Evolutionary conservation across 2,113 vertebrate genomes (phyloP).

Genomic region (Ariopsis seemanni): DNA sequence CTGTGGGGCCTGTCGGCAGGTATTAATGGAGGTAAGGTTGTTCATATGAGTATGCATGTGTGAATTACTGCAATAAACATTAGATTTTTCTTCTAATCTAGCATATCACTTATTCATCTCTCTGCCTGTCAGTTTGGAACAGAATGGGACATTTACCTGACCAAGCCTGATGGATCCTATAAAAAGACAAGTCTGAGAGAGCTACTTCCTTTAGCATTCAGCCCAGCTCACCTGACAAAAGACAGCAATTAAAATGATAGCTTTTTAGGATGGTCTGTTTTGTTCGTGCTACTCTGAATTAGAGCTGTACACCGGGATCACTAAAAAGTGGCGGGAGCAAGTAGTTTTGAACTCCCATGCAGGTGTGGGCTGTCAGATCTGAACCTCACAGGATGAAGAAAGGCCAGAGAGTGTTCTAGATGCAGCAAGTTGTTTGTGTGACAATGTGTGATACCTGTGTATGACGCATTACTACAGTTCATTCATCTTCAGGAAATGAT

Average conservation of each 20-base stretch:
- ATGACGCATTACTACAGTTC: neutral
- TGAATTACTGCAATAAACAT: neutral
- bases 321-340: neutral
- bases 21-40: constrained; percentile 87
- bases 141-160: constrained; percentile 83
- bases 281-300: neutral
- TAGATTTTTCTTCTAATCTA: neutral
- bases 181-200: constrained; percentile 79
- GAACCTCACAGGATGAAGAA: neutral
- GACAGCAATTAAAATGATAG: constrained; percentile 35
- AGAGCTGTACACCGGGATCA: neutral
- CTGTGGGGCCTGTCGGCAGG: constrained; percentile 89
- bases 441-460: neutral
- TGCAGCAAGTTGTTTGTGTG: neutral
- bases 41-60: neutral
- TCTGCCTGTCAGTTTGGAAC: constrained; percentile 78
- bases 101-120: neutral
- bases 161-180: constrained; percentile 81
- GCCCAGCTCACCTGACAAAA: constrained; percentile 75
- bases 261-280: neutral
- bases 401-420: neutral
- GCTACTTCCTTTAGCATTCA: constrained; percentile 82
- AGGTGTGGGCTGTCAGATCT: neutral
- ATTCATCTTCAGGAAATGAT: neutral
- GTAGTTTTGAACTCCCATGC: neutral